Conservation (phyloP, 1,140 invertebrate species). For the Marisa cornuarietis region DNA sequence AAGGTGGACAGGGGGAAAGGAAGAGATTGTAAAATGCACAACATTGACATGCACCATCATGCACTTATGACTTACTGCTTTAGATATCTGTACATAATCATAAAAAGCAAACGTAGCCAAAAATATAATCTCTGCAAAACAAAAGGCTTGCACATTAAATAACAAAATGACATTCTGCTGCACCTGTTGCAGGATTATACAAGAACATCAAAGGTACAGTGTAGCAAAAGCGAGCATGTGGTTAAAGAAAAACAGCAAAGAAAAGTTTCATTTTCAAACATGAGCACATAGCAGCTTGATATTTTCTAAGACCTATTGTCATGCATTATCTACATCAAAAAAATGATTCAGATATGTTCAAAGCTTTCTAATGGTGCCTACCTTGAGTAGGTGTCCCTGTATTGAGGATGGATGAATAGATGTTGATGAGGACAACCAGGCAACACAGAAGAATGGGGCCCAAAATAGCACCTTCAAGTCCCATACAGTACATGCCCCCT, state of each 20-base stretch:
- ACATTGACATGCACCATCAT: not conserved
- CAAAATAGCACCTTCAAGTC: constrained; percentile 95
- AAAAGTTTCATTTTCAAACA: too few relatives aligned
- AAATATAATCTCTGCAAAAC: not conserved
- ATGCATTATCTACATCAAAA: too few relatives aligned
- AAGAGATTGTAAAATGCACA: not conserved
- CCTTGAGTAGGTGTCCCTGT: constrained; percentile 38
- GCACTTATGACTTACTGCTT: not conserved
- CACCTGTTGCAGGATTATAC: too few relatives aligned
- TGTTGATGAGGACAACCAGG: constrained; percentile 82
- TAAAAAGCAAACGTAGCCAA: not conserved
- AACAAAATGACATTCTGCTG: not conserved
- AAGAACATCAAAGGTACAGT: too few relatives aligned
- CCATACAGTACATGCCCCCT: constrained; percentile 97
- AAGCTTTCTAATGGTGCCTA: not conserved
- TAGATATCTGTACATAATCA: not conserved
- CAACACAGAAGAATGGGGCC: constrained; percentile 93
- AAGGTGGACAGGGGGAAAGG: not conserved
- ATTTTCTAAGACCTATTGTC: too few relatives aligned
- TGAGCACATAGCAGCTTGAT: too few relatives aligned
- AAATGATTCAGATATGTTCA: too few relatives aligned
- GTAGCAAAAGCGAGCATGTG: too few relatives aligned
- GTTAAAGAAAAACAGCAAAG: too few relatives aligned
- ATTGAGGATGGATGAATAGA: constrained; percentile 69
- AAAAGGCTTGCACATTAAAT: not conserved